Percentiles rank a stretch among this genome's conserved stretches.
Conservation (phyloP, 2,113 vertebrate species). For the Heptranchias perlo region DNA sequence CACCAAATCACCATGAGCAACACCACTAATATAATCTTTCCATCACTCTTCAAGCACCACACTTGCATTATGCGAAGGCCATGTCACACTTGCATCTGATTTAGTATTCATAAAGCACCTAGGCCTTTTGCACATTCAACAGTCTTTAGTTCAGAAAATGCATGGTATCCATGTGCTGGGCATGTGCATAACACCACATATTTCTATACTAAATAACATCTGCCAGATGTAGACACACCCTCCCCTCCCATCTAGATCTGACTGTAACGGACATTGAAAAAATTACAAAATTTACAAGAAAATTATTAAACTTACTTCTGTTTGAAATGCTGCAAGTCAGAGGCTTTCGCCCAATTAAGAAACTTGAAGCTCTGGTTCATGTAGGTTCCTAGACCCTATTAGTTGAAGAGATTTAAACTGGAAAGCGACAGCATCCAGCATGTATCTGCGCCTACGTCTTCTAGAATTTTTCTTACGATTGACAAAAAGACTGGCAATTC, state of each 20-base stretch:
- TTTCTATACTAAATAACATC: background rate
- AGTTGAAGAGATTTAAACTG: no score
- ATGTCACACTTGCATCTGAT: background rate
- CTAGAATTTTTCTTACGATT: no score
- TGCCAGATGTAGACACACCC: background rate
- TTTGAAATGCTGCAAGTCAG: no score
- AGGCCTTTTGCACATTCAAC: background rate
- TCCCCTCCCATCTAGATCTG: background rate
- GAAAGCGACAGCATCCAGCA: no score
- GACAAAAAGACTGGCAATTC: no score
- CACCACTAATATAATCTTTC: background rate
- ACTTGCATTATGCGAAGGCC: background rate
- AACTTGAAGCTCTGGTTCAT: no score
- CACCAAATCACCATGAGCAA: background rate
- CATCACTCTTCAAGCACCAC: background rate
- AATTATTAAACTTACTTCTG: no score
- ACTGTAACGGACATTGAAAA: background rate
- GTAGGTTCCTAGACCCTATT: no score
- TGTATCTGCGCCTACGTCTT: no score
- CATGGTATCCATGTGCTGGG: background rate
- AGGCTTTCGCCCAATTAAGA: no score
- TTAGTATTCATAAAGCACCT: background rate
- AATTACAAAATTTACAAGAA: no score
- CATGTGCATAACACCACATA: background rate
- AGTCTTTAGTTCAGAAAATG: background rate